Evolutionary conservation across 2,888 invertebrate genomes (phyloP), one percentile per base, ranked within the genome.

Genomic region (Euclidia mi): DNA sequence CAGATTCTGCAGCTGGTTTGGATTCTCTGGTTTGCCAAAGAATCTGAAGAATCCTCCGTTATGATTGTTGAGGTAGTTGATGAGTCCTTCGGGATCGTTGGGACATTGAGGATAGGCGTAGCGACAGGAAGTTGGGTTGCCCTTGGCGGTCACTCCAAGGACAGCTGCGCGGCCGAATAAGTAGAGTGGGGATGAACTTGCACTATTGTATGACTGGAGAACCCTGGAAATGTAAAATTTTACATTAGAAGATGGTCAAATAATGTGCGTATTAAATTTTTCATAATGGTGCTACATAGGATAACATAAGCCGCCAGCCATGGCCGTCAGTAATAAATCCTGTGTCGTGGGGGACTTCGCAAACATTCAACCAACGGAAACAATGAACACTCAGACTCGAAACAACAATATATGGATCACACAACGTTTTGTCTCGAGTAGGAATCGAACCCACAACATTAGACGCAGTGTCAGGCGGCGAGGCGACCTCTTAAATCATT

Each of bases 21-120:
- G 91, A 43, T 38, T 40, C 0, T 52, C 37, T 47, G 95, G 95
- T 35, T 94, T 95, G 62, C 95, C 96, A 80, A 98, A 98, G 82
- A 97, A 97, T 60, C 97, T 95, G 82, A 98, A 98, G 88, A 98
- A 97, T 0, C 98, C 98, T 34, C 98, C 98, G 52, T 97, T 97
- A 81, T 98, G 96, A 86, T 97, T 98, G 90, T 98, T 98, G 45
- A 98, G 91, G 83, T 98, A 98, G 82, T 96, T 94, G 31, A 98
- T 95, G 7, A 98, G 95, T 69, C 96, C 95, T 66, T 96, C 96
- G 25, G 97, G 95, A 81, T 97, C 96, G 42, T 95, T 95, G 0
- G 98, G 98, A 78, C 98, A 98, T 46, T 94, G 94, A 0, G 96
- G 96, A 79, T 97, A 98, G 7, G 96, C 96, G 56, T 94, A 91